phyloP scores from a whole-genome alignment of 2,797 vertebrate species.

The Aphelocoma californica region DNA sequence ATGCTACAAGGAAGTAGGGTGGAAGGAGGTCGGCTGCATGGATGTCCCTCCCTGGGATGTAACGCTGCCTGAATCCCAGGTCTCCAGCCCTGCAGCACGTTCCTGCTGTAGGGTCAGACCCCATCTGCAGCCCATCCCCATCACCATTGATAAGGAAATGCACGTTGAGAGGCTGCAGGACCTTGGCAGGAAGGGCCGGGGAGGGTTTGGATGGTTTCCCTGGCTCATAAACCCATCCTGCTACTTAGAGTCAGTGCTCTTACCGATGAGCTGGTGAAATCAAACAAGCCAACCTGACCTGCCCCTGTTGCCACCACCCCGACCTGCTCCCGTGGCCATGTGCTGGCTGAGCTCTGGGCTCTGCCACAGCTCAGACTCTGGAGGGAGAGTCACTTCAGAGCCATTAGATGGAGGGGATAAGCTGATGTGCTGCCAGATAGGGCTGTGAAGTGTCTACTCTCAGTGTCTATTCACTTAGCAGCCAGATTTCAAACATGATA shows the following conservation, averaged over 20 bases:
- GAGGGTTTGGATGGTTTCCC: conserved; percentile 1
- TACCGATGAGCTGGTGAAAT: neutral
- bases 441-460: neutral
- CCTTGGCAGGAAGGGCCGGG: neutral
- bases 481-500: neutral
- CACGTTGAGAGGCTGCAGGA: neutral
- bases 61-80: neutral
- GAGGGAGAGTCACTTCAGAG: neutral
- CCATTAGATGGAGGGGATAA: neutral
- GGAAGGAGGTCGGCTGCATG: neutral
- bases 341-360: neutral
- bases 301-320: neutral
- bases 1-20: neutral
- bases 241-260: neutral
- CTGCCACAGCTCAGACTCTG: neutral
- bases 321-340: neutral
- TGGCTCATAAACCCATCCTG: neutral
- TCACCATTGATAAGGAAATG: neutral
- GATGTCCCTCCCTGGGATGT: neutral
- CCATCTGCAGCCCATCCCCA: neutral
- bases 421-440: neutral
- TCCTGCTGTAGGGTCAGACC: neutral
- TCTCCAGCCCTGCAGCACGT: neutral
- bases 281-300: neutral
- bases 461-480: neutral